Conservation (phyloP, 2,113 vertebrate genomes). For the Odontophorus gujanensis region DNA sequence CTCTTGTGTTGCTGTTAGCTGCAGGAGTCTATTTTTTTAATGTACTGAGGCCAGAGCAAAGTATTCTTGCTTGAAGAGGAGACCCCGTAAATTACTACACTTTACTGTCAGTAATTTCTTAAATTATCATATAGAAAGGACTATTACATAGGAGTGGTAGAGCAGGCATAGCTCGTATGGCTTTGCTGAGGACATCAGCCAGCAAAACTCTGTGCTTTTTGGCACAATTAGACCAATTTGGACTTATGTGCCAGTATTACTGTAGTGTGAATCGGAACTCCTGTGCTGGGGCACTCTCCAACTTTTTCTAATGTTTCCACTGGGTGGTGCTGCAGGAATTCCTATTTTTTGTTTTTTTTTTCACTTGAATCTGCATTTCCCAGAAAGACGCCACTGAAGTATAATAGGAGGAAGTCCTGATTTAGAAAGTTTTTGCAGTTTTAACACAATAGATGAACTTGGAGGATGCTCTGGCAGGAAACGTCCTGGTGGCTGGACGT, state of each 20-base stretch:
- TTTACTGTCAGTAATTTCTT: not conserved
- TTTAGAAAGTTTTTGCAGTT: conserved; percentile 91
- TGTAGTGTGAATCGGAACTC: not conserved
- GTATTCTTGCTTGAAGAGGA: not conserved
- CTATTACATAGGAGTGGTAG: not conserved
- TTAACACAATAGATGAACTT: conserved; percentile 83
- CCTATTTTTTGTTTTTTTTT: conserved; percentile 74
- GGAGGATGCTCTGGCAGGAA: conserved; percentile 89
- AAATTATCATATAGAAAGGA: not conserved
- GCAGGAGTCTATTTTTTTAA: not conserved
- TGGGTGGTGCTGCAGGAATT: conserved; percentile 91
- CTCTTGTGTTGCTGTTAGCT: conserved; percentile 24
- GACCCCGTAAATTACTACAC: not conserved
- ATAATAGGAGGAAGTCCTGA: conserved; percentile 98
- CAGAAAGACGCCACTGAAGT: conserved; percentile 86
- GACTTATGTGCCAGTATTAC: not conserved
- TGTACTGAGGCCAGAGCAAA: not conserved
- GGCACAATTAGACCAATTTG: not conserved
- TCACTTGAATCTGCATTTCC: conserved; percentile 84
- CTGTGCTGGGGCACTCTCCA: not conserved
- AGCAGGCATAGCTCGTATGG: not conserved
- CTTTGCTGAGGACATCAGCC: not conserved
- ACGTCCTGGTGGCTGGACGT: conserved; percentile 79
- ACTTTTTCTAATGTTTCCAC: conserved; percentile 78
- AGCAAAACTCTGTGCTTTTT: not conserved